These are phyloP conservation scores for Mus spretus DNA, from an alignment of 2,797 vertebrate species.

Conservation along the genomic window DNA sequence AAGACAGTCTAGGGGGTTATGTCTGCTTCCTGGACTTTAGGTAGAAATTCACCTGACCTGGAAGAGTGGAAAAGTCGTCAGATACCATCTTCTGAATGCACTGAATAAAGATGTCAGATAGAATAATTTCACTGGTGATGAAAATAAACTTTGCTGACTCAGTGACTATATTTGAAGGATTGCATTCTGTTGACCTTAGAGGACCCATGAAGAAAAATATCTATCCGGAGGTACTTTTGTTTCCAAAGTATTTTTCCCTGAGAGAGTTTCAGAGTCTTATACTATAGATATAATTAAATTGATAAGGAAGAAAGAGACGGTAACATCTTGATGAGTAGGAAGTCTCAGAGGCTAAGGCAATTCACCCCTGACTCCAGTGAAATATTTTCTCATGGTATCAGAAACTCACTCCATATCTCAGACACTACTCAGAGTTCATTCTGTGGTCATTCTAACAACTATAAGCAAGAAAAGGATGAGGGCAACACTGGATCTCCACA, in stretches of 20 bases:
- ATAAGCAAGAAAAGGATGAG: not conserved
- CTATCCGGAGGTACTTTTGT: not conserved
- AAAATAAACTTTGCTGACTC: not conserved
- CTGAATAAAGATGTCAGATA: not conserved
- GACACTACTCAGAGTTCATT: not conserved
- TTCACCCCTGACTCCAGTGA: not conserved
- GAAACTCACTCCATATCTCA: not conserved
- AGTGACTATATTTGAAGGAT: not conserved
- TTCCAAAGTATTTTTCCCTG: not conserved
- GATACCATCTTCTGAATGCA: not conserved
- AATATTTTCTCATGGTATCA: not conserved
- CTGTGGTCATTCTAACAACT: not conserved
- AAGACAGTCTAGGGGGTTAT: not conserved
- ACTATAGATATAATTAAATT: not conserved
- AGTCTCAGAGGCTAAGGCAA: not conserved
- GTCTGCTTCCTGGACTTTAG: not conserved
- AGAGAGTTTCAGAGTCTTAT: not conserved
- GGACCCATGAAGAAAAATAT: not conserved
- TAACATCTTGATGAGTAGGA: not conserved
- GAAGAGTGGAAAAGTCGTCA: not conserved
- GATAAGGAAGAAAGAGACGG: not conserved
- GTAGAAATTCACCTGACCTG: not conserved
- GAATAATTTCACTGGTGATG: not conserved
- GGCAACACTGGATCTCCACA: not conserved
- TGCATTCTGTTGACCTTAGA: not conserved